A percentile compares a stretch with the other conserved stretches of the same genome.
phyloP scores from a whole-genome alignment of 1,140 invertebrate species.

The Conopomorpha cramerella region DNA sequence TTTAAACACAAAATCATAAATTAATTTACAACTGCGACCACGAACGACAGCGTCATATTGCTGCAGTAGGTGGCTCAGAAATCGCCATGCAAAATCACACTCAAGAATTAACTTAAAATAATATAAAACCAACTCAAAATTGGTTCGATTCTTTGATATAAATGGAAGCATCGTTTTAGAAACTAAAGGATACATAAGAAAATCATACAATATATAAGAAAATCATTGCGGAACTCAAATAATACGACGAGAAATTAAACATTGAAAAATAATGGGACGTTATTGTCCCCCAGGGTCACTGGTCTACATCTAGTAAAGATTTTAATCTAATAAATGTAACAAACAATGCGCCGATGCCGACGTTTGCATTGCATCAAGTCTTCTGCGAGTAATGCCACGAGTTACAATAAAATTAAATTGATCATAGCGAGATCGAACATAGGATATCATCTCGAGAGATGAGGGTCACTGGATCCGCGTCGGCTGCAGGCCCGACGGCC shows the following conservation, averaged over 20 bases:
- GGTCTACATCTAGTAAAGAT: slow-evolving; percentile 56
- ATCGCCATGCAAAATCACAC: slow-evolving; percentile 52
- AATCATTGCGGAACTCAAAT: no score
- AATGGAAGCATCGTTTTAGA: slow-evolving; percentile 57
- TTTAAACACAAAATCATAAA: slow-evolving; percentile 39
- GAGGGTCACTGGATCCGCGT: slow-evolving; percentile 39
- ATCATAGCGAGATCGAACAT: slow-evolving; percentile 56
- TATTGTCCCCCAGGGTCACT: no score
- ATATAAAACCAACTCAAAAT: slow-evolving; percentile 51
- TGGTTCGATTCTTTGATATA: slow-evolving; percentile 55
- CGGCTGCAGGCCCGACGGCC: slow-evolving; percentile 8
- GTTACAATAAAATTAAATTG: slow-evolving; percentile 46
- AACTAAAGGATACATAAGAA: slow-evolving; percentile 37
- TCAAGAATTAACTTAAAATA: slow-evolving; percentile 40
- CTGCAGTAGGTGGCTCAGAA: no score
- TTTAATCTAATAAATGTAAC: slow-evolving; percentile 52
- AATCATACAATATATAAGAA: no score
- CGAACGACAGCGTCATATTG: no score
- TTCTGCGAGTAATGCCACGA: slow-evolving; percentile 49
- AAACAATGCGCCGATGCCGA: slow-evolving; percentile 25
- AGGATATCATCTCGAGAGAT: slow-evolving; percentile 52
- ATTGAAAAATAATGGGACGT: no score
- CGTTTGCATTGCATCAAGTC: slow-evolving; percentile 50
- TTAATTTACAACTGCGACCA: slow-evolving; percentile 37
- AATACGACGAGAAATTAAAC: no score